Percentiles rank a stretch among this genome's conserved stretches.
These are phyloP conservation scores for Platynereis dumerilii DNA, from an alignment of 2,888 invertebrate species.

Conservation along the genomic window DNA sequence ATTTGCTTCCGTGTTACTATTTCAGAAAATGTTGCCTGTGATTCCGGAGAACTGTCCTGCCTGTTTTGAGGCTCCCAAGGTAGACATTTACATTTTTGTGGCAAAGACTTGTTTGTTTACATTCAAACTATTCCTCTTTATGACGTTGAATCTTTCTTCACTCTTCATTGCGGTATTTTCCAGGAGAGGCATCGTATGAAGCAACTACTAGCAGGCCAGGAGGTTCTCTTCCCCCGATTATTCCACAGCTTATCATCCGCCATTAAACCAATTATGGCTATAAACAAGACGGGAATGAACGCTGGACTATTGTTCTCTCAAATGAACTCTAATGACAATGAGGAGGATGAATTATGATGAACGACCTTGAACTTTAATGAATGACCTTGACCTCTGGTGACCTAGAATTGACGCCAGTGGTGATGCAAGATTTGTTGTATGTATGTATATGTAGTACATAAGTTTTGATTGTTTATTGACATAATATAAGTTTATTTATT, in stretches of 20 bases:
- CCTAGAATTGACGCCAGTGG: no score
- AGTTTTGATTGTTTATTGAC: no score
- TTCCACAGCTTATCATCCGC: slow-evolving; percentile 78
- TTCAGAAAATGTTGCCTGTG: slow-evolving; percentile 74
- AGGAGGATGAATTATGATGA: slow-evolving; percentile 16
- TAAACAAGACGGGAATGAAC: slow-evolving; percentile 46
- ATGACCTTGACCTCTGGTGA: no score
- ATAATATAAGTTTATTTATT: no score
- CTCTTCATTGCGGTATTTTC: not conserved
- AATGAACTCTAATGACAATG: not conserved
- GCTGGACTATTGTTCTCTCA: slow-evolving; percentile 25
- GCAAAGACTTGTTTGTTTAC: not conserved
- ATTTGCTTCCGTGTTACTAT: not conserved
- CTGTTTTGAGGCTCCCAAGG: slow-evolving; percentile 67
- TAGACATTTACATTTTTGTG: slow-evolving; percentile 45
- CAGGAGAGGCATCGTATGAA: slow-evolving; percentile 71
- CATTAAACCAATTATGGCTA: slow-evolving; percentile 77
- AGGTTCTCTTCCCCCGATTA: slow-evolving; percentile 77
- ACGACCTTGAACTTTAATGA: not conserved
- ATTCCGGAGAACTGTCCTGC: slow-evolving; percentile 72
- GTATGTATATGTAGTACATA: no score
- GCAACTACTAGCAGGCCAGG: slow-evolving; percentile 77
- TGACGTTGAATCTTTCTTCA: not conserved
- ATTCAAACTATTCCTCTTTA: not conserved
- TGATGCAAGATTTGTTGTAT: no score